phyloP scores from a whole-genome alignment of 2,797 vertebrate species.

The Zalophus californianus region DNA sequence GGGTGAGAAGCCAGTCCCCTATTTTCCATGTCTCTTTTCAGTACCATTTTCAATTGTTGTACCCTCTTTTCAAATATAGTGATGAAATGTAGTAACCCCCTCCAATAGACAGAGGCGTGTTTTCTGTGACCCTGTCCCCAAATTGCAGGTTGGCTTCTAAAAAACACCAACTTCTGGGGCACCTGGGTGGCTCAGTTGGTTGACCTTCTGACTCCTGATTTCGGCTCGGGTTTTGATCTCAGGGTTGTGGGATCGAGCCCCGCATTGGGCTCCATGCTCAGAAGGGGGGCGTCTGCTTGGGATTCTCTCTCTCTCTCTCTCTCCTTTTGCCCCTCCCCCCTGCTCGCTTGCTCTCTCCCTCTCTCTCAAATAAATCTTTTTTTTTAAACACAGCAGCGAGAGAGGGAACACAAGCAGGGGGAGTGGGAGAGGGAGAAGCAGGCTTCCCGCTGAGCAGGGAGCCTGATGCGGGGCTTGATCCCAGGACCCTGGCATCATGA shows the following conservation, averaged over 20 bases:
- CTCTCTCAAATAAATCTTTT: not conserved
- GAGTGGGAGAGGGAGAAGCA: too few species aligned
- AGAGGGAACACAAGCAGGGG: too few species aligned
- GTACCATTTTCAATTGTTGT: not conserved
- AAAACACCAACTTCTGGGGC: not conserved
- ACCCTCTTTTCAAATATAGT: conserved; percentile 38
- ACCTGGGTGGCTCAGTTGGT: not conserved
- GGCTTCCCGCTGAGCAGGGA: too few species aligned
- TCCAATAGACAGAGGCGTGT: not conserved
- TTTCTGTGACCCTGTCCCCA: not conserved
- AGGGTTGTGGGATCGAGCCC: not conserved
- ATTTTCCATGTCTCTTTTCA: not conserved
- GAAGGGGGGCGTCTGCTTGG: not conserved
- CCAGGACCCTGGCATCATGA: too few species aligned
- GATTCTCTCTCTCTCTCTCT: not conserved
- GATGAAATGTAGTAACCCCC: not conserved
- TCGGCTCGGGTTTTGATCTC: not conserved
- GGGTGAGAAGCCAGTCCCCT: not conserved
- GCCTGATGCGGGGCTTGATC: too few species aligned
- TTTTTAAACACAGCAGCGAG: not conserved
- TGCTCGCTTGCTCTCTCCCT: not conserved
- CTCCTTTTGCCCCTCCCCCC: not conserved
- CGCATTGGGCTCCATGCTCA: accelerated
- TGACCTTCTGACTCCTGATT: not conserved
- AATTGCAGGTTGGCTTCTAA: conserved; percentile 41